Conservation (phyloP, 2,113 vertebrate species). For the Diglossa brunneiventris region DNA sequence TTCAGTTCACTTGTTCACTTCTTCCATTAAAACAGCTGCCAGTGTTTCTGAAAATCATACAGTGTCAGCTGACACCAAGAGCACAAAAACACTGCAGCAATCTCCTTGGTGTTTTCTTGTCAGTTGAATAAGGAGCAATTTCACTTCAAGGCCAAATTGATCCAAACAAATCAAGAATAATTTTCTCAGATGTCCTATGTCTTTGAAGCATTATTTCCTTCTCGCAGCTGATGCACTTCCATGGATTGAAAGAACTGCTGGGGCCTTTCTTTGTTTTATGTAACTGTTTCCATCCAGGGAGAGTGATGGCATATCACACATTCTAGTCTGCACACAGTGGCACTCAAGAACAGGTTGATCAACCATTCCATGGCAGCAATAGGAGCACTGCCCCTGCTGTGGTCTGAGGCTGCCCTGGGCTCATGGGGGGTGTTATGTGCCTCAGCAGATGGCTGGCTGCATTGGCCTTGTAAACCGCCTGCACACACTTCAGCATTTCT, state of each 20-base stretch:
- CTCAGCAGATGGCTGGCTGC: not conserved
- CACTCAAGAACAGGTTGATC: not conserved
- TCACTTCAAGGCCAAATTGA: not conserved
- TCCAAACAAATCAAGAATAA: not conserved
- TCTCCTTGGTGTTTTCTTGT: not conserved
- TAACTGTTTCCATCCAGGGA: not conserved
- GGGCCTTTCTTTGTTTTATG: not conserved
- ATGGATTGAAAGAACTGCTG: not conserved
- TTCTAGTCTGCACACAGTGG: not conserved
- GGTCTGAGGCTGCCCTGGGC: not conserved
- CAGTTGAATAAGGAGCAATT: not conserved
- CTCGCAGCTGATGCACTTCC: not conserved
- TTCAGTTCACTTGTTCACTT: not conserved
- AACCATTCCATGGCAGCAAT: accelerated
- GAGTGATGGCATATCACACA: not conserved
- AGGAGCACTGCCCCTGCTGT: not conserved
- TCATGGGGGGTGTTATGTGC: accelerated
- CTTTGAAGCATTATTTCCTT: not conserved
- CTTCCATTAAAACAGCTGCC: not conserved
- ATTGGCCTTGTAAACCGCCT: not conserved
- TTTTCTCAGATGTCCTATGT: not conserved
- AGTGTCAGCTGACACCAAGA: not conserved
- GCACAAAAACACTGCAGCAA: not conserved
- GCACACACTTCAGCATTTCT: not conserved
- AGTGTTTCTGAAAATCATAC: not conserved